Evolutionary conservation across 2,888 invertebrate species (phyloP), one percentile per base, ranked within the genome.

Genomic region (Hedya salicella): DNA sequence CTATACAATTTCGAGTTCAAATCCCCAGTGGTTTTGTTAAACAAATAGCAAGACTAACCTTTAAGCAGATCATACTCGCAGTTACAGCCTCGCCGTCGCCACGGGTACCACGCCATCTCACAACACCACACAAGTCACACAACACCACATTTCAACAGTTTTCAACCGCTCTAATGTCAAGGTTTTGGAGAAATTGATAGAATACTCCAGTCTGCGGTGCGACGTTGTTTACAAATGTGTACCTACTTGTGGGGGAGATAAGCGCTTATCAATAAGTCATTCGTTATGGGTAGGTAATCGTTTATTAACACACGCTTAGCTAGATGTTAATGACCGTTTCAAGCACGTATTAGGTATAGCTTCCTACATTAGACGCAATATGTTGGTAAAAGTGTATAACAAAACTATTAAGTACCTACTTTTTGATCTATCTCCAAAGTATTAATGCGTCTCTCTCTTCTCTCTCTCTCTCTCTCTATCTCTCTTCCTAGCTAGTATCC

Each of bases 31-130:
- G n/a, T n/a, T 6, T 6, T 25, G 25, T 6, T 5, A 32, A 30
- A 13, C 16, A 40, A 14, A 42, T 36, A 36, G 5, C 49, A 5
- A 57, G 36, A 64, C 64, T 50, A 16, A 65, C 64, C 44, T 65
- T 36, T 52, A 44, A 65, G 44, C 25, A 59, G 44, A 32, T 59
- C 25, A 21, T 65, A 65, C 39, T 59, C 64, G 59, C 48, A 30
- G 5, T 19, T 39, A 48, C 11, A 36, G 21, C 25, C 30, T 13
- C 59, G n/a, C 1, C 44, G 32, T 3, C 21, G 42, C 57, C 49
- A 57, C 11, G 59, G 59, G 1, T 14, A 46, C 39, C 50, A 52
- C 14, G 57, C 50, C 64, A 52, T 56, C 3, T 11, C 19, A 36
- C 32, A 46, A 21, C 13, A 21, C 46, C 13, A 48, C 48, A 14